phyloP scores from a whole-genome alignment of 2,888 invertebrate species.

The Chymomyza fuscimana region DNA sequence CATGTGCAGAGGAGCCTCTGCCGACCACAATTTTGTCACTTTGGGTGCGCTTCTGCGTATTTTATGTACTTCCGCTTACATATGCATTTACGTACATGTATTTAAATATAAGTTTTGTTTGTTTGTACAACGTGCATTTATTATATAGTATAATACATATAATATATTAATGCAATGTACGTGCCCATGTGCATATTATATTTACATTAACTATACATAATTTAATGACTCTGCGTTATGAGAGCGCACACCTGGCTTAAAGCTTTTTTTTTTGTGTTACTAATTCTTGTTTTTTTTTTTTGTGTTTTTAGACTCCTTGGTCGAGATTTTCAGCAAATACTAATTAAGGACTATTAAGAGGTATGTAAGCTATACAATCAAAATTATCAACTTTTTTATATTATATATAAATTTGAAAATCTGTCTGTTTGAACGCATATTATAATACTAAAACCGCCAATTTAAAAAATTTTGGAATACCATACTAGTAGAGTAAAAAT shows the following conservation, averaged over 20 bases:
- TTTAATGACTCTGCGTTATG: neutral
- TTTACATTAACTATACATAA: neutral
- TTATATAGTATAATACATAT: too few relatives aligned
- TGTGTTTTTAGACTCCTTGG: constrained; percentile 40
- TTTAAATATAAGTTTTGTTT: too few relatives aligned
- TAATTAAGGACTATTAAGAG: constrained; percentile 68
- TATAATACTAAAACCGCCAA: too few relatives aligned
- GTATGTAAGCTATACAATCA: constrained; percentile 39
- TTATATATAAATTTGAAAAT: too few relatives aligned
- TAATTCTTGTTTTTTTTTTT: constrained; percentile 1
- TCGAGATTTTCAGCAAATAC: constrained; percentile 43
- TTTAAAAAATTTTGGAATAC: too few relatives aligned
- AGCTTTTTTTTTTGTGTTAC: neutral
- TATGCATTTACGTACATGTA: too few relatives aligned
- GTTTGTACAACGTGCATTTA: too few relatives aligned
- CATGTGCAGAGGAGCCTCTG: too few relatives aligned
- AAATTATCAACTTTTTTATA: too few relatives aligned
- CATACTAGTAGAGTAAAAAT: too few relatives aligned
- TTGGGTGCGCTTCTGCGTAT: neutral
- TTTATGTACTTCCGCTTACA: constrained; percentile 25
- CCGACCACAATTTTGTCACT: too few relatives aligned
- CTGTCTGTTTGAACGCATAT: too few relatives aligned
- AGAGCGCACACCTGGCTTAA: neutral
- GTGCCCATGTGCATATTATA: neutral
- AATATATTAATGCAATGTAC: neutral